Percentiles rank a stretch among this genome's conserved stretches.
These are phyloP conservation scores for Nannoperca obscura DNA, from an alignment of 2,797 vertebrate species.

Conservation along the genomic window DNA sequence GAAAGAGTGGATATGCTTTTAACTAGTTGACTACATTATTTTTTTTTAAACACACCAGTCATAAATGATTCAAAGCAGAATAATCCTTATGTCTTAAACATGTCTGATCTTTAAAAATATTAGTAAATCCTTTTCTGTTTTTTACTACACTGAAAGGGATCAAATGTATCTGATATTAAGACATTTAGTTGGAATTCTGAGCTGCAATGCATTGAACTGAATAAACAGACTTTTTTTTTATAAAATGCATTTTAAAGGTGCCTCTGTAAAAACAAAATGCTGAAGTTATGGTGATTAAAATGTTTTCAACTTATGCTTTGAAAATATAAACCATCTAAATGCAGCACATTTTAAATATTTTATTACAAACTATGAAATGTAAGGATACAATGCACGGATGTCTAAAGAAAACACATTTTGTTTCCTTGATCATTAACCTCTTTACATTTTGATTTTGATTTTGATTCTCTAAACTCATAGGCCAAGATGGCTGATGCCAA, in stretches of 20 bases:
- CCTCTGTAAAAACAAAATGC: neutral
- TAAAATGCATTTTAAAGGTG: neutral
- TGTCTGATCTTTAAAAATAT: constrained; percentile 6
- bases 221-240: neutral
- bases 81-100: neutral
- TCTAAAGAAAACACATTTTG: neutral
- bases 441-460: neutral
- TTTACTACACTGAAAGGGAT: neutral
- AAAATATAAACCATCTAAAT: neutral
- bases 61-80: neutral
- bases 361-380: neutral
- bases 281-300: neutral
- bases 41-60: neutral
- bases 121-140: neutral
- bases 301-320: neutral
- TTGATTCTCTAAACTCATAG: neutral
- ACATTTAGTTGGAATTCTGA: neutral
- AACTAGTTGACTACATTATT: neutral
- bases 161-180: neutral
- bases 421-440: neutral
- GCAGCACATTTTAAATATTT: neutral
- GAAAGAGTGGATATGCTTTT: neutral
- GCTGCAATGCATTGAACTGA: neutral
- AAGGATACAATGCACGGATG: neutral
- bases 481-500: no score